Evolutionary conservation across 2,888 invertebrate genomes (phyloP).

Genomic region (Agrypnus murinus): DNA sequence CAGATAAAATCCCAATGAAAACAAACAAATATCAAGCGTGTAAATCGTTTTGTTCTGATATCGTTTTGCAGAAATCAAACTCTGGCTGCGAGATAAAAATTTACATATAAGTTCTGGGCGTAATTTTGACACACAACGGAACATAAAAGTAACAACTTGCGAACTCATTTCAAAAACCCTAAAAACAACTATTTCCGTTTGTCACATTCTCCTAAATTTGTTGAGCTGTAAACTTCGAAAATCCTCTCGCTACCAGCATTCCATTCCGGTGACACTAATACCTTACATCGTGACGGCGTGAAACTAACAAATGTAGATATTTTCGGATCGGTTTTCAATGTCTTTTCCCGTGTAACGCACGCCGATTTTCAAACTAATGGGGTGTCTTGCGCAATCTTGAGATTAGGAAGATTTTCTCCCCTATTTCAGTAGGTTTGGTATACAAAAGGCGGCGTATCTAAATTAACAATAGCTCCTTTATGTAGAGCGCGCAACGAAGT

Average conservation of each 20-base stretch:
- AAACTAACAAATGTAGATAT: constrained; percentile 35
- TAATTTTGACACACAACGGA: neutral
- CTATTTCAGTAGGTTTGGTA: constrained; percentile 19
- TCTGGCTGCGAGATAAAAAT: constrained; percentile 2
- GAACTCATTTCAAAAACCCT: constrained; percentile 1
- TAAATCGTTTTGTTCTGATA: constrained; percentile 19
- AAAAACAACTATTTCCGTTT: constrained; percentile 17
- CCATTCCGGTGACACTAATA: constrained; percentile 27
- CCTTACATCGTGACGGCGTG: constrained; percentile 25
- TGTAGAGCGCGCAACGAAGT: constrained; percentile 18
- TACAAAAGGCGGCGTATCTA: constrained; percentile 28
- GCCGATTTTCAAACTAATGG: constrained; percentile 15
- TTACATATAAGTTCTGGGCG: constrained; percentile 17
- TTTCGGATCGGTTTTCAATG: constrained; percentile 30
- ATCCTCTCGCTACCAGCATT: constrained; percentile 21
- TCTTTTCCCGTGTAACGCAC: constrained; percentile 23
- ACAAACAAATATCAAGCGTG: constrained; percentile 17
- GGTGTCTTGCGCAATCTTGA: constrained; percentile 13
- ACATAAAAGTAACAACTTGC: constrained; percentile 1
- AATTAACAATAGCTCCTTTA: constrained; percentile 31
- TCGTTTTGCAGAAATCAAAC: constrained; percentile 14
- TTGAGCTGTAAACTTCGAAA: constrained; percentile 32
- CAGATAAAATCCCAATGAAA: constrained; percentile 28
- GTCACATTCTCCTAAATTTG: constrained; percentile 29
- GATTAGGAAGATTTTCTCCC: constrained; percentile 16